Conservation (phyloP, 23 tunicate species). For the Trididemnum clinides region DNA sequence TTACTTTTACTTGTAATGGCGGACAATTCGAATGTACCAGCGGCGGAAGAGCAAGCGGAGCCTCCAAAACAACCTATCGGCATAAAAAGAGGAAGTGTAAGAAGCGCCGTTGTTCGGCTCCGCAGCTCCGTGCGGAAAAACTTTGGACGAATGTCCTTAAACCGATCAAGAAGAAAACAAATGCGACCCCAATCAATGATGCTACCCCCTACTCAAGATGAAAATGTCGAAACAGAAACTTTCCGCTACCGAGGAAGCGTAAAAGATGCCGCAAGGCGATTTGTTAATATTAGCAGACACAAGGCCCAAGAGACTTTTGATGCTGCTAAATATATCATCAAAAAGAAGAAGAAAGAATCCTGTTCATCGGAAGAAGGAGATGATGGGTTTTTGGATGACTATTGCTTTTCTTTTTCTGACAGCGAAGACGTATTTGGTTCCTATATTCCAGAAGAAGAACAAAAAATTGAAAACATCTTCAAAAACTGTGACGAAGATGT, state of each 20-base stretch:
- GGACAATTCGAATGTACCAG: too few relatives aligned
- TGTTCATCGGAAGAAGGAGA: background rate
- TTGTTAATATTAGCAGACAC: conserved; percentile 1
- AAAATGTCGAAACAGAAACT: background rate
- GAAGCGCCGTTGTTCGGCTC: background rate
- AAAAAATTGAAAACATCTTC: too few relatives aligned
- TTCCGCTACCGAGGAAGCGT: background rate
- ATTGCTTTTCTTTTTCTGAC: background rate
- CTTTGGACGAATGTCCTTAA: background rate
- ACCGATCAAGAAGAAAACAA: background rate
- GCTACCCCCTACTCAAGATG: background rate
- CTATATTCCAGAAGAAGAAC: too few relatives aligned
- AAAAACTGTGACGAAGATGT: too few relatives aligned
- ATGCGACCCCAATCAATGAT: background rate
- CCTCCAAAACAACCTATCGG: too few relatives aligned
- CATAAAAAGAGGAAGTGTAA: background rate
- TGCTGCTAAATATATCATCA: background rate
- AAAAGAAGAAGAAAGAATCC: background rate
- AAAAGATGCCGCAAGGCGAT: conserved; percentile 10
- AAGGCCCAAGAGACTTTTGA: background rate
- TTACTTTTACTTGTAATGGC: too few relatives aligned
- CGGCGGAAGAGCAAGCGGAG: too few relatives aligned
- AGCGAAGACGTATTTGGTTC: background rate
- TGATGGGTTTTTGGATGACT: background rate
- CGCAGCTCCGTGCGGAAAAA: conserved; percentile 3